Percentiles rank a stretch among this genome's conserved stretches.
Evolutionary conservation across 1,140 invertebrate species (phyloP).

Genomic region (Leucophenga varia): DNA sequence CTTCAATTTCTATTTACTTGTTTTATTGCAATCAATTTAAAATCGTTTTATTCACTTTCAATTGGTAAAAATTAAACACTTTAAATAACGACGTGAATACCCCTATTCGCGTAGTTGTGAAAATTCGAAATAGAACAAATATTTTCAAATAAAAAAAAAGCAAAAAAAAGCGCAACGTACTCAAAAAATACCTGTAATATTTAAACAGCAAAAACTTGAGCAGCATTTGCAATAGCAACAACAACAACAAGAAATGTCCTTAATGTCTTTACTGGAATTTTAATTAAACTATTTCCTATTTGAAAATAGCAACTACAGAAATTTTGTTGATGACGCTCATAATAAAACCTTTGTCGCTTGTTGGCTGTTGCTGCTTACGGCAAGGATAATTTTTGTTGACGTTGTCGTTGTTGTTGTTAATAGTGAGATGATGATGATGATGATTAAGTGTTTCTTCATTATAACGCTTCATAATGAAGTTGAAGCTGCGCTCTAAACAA

Average conservation of each 20-base stretch:
- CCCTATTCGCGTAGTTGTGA: no score
- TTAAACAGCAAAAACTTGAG: background rate
- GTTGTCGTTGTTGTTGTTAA: background rate
- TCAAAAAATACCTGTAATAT: background rate
- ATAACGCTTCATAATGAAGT: no score
- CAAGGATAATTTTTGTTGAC: background rate
- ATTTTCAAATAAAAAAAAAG: background rate
- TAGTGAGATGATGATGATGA: background rate
- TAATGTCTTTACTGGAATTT: slow-evolving; percentile 16
- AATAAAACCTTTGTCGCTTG: background rate
- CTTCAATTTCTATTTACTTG: no score
- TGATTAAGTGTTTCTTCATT: background rate
- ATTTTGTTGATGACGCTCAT: slow-evolving; percentile 3
- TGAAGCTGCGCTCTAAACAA: no score
- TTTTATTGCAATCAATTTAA: no score
- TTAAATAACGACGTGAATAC: no score
- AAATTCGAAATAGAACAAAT: no score
- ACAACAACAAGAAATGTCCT: slow-evolving; percentile 2
- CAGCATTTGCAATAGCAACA: background rate
- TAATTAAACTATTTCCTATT: slow-evolving; percentile 21
- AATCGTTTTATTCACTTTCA: no score
- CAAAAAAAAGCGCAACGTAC: background rate
- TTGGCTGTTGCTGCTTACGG: background rate
- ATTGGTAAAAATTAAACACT: no score
- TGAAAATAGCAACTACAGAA: background rate